Evolutionary conservation across 2,797 vertebrate species (phyloP), one percentile per base, ranked within the genome.

Genomic region (Syngnathus acus): DNA sequence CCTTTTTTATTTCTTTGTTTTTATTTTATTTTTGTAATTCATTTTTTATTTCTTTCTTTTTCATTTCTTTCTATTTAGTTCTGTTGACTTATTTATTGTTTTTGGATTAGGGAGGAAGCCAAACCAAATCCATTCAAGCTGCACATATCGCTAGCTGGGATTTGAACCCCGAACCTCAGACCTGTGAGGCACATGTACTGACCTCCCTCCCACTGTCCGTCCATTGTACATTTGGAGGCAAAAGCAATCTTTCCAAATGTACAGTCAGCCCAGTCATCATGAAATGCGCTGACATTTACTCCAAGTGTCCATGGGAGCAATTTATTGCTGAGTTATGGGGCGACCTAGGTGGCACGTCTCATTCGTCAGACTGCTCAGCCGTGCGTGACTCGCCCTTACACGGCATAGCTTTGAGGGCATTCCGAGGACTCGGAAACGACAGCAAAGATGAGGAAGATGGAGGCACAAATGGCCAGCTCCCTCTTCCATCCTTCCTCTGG

Each of bases 401-500:
- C n/a, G 69, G 10, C 59, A 37, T 32, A 64, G 48, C 42, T 1
- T 14, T 26, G 53, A 62, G 62, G 6, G 57, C 37, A 21, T 58
- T 74, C 62, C 71, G 4, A 60, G 43, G 39, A 53, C 65, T 55
- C 8, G 17, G 43, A 45, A 26, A 67, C 57, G 62, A 16, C 14
- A 32, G 19, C 6, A 40, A 26, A 61, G 9, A 69, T 38, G 66
- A 74, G 64, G 37, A 82, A 83, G 84, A 87, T 83, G 73, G 81
- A 81, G 78, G 77, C 58, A 48, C 50, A 71, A 83, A 87, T 86
- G 70, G 74, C 58, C 67, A 76, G 73, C 71, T 75, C 73, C 76
- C 68, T 4, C 66, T 68, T 68, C 69, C 9, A 38, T 39, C 40
- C 39, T 67, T 73, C 75, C 69, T 74, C 72, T 71, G 70, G 68